Base-by-base conservation (phyloP, 64 coral and sea anemone genomes). In the Anthopleura sola region DNA sequence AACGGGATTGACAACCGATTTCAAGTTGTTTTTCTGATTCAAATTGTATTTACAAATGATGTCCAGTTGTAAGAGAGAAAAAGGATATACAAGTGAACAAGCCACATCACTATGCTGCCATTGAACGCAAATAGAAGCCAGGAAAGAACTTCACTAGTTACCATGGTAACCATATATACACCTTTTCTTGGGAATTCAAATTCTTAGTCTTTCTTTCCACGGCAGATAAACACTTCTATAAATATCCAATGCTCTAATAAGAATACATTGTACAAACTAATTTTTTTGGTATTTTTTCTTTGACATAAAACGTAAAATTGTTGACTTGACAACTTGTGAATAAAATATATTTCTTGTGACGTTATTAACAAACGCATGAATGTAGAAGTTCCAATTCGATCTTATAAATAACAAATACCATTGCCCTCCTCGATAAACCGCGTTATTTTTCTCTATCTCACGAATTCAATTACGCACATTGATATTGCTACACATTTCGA, bases 221-320 rank as follows among this genome's bases (percentile, higher is more conserved):
- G 36, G 37, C 38, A 11, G 36, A 48, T 44, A 44, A 44, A 8
- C 40, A 44, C 40, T 44, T 44, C 76, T 79, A 79, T 79, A 79
- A 79, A 79, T 79, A 79, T 38, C 76, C 44, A 44, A 24, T 53
- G 36, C 24, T 79, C 76, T 79, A 79, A 48, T 48, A 48, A 79
- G 29, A 71, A 34, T 48, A 79, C 76, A 79, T 79, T 79, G n/a
- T 79, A 79, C 76, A 79, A 79, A 48, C 76, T 48, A 78, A 79
- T 44, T 79, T 79, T 79, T 79, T 79, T 46, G 19, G 9, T 26
- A 3, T 79, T 48, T 38, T 37, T 79, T 24, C 18, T 47, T 79
- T 32, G 38, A 79, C 76, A 79, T 79, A 71, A 71, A 71, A 71
- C 66, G 12, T 71, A 71, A 71, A 71, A 71, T 71, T 71, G 26